These are phyloP conservation scores for Lepus europaeus DNA, from an alignment of 2,113 vertebrate genomes.

Conservation along the genomic window DNA sequence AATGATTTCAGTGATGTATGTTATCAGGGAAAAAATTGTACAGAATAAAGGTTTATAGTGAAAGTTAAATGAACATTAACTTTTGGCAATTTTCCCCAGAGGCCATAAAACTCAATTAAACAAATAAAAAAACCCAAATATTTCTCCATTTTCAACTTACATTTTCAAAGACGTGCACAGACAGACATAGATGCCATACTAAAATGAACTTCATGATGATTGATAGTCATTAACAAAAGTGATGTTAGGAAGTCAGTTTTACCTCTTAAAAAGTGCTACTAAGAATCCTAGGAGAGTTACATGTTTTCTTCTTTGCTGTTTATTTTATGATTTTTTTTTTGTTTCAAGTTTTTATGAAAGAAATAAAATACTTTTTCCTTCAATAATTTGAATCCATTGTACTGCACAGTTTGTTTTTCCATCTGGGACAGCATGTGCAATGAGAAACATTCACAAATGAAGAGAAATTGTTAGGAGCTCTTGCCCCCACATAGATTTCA, in stretches of 20 bases:
- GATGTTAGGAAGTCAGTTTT: background rate
- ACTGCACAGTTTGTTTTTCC: background rate
- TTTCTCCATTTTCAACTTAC: background rate
- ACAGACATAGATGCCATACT: background rate
- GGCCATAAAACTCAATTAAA: slow-evolving; percentile 34
- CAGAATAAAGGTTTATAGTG: background rate
- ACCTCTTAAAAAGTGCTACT: background rate
- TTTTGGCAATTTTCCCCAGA: background rate
- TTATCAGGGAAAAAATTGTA: background rate
- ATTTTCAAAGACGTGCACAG: background rate
- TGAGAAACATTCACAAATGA: background rate
- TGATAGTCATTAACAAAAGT: background rate
- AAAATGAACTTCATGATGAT: background rate
- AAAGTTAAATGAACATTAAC: slow-evolving; percentile 27
- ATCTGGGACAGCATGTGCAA: background rate
- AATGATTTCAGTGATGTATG: background rate
- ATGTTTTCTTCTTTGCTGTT: background rate
- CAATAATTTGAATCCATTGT: background rate
- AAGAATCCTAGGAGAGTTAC: background rate
- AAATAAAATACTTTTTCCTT: background rate
- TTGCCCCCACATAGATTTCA: background rate
- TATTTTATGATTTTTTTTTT: background rate
- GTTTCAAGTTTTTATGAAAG: background rate
- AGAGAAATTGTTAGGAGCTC: background rate
- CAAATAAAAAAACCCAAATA: background rate